Base-by-base conservation (phyloP, 2,888 invertebrate species). In the Meganola albula region DNA sequence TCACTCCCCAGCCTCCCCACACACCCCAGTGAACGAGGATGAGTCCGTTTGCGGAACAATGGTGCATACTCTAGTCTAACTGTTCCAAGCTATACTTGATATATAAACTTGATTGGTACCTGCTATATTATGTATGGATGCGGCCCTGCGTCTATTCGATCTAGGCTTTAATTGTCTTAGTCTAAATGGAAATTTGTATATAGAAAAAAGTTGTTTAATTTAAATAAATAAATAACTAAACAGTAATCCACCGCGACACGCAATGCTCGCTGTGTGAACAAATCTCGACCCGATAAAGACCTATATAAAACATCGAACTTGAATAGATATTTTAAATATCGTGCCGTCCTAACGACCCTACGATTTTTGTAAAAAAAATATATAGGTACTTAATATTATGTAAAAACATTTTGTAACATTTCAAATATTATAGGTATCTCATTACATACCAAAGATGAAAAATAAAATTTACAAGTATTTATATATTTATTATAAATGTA, bases 341-440 rank as follows among this genome's bases (percentile, higher is more conserved):
- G 85, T 84, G 85, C 85, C 85, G 85, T 85, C 85, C 85, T 84
- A 80, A 79, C 83, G 82, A 83, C 83, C 83, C 82, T 83, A 82
- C 82, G 83, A 83, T 79, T 85, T 85, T 85, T 84, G 80, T 82
- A 82, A 80, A 82, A 78, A 77, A 69, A 73, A 80, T 74, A 75
- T 83, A 80, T 79, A n/a, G n/a, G n/a, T n/a, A 76, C 77, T 70
- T 77, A 55, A 44, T 48, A 49, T 50, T 71, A 74, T 74, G 74
- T 75, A 67, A 77, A 73, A 76, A 78, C 80, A 73, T 85, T 83
- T 85, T 83, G 82, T 82, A 83, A 83, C 79, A 82, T 79, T 83
- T 82, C 83, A 80, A 69, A 83, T 83, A 82, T 76, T 75, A 78
- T 83, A 82, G 80, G 78, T 77, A 48, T 51, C 52, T 78, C 82